These are phyloP conservation scores for Oligia fasciuncula DNA, from an alignment of 2,888 invertebrate genomes.

Conservation along the genomic window DNA sequence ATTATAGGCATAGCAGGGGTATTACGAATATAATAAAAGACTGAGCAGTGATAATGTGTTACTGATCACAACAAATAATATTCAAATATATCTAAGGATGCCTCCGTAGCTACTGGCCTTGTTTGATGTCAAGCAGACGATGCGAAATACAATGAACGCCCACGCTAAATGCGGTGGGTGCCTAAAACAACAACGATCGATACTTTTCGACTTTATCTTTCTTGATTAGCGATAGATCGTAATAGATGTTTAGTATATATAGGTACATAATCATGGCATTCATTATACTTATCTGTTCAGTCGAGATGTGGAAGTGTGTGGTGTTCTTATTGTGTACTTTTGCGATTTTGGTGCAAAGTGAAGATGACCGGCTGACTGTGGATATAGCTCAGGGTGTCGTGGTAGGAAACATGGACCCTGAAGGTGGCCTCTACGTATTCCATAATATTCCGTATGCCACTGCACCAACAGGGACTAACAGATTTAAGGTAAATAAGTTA, in stretches of 20 bases:
- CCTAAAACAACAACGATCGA: slow-evolving; percentile 15
- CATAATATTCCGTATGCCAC: slow-evolving; percentile 79
- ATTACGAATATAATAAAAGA: neutral
- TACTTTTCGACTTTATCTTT: slow-evolving; percentile 38
- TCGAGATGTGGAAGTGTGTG: slow-evolving; percentile 37
- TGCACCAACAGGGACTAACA: slow-evolving; percentile 73
- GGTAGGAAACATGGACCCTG: slow-evolving; percentile 69
- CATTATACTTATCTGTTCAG: neutral
- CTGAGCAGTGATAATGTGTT: neutral
- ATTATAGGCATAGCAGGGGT: too few relatives aligned
- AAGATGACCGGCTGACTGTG: slow-evolving; percentile 60
- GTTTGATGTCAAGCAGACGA: neutral
- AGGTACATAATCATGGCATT: neutral
- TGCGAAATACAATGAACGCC: neutral
- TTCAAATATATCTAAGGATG: neutral
- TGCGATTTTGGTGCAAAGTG: slow-evolving; percentile 24
- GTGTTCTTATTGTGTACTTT: slow-evolving; percentile 28
- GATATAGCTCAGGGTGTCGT: slow-evolving; percentile 72
- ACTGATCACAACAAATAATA: neutral
- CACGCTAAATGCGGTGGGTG: neutral
- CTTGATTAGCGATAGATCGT: slow-evolving; percentile 28
- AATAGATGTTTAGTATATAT: slow-evolving; percentile 17
- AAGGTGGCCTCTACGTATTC: slow-evolving; percentile 69
- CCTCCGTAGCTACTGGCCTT: neutral
- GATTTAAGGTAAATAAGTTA: slow-evolving; percentile 67